Evolutionary conservation across 2,113 vertebrate species (phyloP).

Genomic region (Pongo pygmaeus): DNA sequence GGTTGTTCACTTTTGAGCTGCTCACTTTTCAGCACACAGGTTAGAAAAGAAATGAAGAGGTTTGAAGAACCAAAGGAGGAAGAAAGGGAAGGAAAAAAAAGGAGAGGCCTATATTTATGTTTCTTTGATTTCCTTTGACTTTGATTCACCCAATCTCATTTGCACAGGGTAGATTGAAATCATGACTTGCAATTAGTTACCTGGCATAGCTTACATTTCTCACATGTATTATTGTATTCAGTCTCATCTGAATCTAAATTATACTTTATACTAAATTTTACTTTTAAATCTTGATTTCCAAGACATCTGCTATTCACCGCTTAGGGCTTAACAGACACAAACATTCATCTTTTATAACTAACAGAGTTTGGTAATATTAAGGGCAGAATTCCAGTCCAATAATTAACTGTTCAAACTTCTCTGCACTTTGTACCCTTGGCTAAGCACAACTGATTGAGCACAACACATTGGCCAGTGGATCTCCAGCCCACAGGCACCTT

Average conservation of each 20-base stretch:
- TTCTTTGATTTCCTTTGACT: neutral
- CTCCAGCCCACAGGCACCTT: neutral
- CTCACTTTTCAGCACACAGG: neutral
- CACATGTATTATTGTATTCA: neutral
- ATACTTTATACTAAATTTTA: neutral
- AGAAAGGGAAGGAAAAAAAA: neutral
- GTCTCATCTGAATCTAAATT: slow-evolving; percentile 10
- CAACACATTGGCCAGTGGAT: neutral
- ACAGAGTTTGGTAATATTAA: neutral
- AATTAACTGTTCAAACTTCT: neutral
- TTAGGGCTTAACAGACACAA: neutral
- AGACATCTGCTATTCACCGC: neutral
- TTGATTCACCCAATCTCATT: neutral
- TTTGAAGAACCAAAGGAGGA: neutral
- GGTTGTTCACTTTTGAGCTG: neutral
- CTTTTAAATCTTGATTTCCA: slow-evolving; percentile 6
- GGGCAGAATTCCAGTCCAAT: neutral
- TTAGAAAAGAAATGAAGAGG: neutral
- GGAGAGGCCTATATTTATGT: fast-evolving
- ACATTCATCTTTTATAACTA: neutral
- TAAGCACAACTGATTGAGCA: neutral
- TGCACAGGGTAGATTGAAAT: neutral
- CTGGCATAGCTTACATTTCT: neutral
- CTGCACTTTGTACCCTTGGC: neutral
- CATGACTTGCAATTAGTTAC: neutral